Evolutionary conservation across 2,113 vertebrate species (phyloP).

Genomic region (Anolis carolinensis): DNA sequence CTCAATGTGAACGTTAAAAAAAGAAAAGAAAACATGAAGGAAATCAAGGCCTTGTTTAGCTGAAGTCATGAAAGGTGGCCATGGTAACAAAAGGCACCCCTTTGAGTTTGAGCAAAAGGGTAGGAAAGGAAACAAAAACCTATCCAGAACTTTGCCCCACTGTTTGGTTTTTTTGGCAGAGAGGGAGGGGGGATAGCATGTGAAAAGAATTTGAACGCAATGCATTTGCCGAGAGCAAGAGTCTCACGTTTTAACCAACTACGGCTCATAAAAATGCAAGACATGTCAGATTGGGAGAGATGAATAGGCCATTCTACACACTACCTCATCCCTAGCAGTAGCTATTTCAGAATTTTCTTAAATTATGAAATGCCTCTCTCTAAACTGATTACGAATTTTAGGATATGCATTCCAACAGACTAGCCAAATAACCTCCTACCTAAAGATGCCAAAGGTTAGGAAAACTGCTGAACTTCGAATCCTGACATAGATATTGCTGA

Average conservation of each 20-base stretch:
- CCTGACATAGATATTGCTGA: neutral
- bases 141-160: conserved; percentile 11
- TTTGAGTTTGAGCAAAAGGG: conserved; percentile 2
- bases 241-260: neutral
- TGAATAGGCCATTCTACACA: neutral
- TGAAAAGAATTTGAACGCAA: neutral
- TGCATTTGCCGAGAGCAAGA: neutral
- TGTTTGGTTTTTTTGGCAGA: neutral
- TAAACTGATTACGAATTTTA: neutral
- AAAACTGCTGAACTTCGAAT: neutral
- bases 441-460: neutral
- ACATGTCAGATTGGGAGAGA: neutral
- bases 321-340: neutral
- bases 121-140: conserved; percentile 7
- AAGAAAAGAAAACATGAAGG: fast-evolving
- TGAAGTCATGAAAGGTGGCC: conserved; percentile 30
- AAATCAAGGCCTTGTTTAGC: neutral
- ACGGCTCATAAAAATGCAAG: neutral
- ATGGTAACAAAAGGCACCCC: neutral
- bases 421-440: neutral
- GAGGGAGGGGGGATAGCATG: too few species aligned
- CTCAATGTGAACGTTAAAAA: conserved; percentile 61
- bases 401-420: neutral
- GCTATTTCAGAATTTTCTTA: neutral
- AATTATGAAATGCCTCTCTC: neutral